A percentile compares a stretch with the other conserved stretches of the same genome.
Conservation (phyloP, 1,140 invertebrate species). For the Ooceraea biroi region DNA sequence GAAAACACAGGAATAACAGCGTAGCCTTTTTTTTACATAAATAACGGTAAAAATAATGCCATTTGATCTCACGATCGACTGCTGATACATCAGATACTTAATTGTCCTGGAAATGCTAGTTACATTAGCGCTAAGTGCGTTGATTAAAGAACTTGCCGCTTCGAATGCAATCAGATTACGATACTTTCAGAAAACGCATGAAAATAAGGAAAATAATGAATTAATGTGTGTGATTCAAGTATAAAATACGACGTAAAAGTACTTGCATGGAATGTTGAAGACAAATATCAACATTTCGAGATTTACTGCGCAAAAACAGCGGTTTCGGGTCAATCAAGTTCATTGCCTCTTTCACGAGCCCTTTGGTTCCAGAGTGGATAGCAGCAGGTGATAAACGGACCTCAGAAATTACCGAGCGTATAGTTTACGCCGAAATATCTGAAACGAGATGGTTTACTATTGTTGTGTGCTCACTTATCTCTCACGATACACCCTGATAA, state of each 20-base stretch:
- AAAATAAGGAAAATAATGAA: not conserved
- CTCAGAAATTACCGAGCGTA: not conserved
- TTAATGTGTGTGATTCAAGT: not conserved
- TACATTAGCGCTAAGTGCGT: not conserved
- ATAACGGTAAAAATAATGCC: slow-evolving; percentile 22
- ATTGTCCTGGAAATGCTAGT: not conserved
- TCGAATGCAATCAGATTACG: not conserved
- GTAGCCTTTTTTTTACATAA: not conserved
- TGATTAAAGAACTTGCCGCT: too few relatives aligned
- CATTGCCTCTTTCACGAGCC: slow-evolving; percentile 81
- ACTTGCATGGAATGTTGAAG: not conserved
- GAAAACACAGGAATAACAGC: slow-evolving; percentile 29
- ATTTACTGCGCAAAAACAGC: not conserved
- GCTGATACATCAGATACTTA: not conserved
- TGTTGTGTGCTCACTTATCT: not conserved
- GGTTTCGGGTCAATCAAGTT: slow-evolving; percentile 83
- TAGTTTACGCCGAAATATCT: not conserved
- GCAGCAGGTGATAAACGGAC: not conserved
- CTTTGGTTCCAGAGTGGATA: not conserved
- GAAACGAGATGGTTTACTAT: not conserved
- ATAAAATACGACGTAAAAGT: not conserved
- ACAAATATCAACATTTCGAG: not conserved
- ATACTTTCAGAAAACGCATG: too few relatives aligned
- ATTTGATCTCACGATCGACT: not conserved
- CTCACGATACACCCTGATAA: not conserved